Base-by-base conservation (phyloP, 2,888 invertebrate genomes). In the Andrena hattorfiana region DNA sequence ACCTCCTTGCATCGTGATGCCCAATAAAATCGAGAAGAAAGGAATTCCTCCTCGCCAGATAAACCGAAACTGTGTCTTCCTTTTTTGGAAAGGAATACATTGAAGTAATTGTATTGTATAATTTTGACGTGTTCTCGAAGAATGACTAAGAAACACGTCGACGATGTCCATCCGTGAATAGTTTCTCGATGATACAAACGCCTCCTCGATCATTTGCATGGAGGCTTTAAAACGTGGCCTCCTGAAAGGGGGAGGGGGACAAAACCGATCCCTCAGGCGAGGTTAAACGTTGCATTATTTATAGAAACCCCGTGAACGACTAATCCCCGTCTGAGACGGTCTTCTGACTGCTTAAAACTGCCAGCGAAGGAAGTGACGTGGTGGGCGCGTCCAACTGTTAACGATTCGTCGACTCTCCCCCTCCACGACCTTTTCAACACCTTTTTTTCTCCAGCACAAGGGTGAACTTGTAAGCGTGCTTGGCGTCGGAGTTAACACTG, bases 311-410 rank as follows among this genome's bases (percentile, higher is more conserved):
- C 84, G 90, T 87, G 87, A 90, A 90, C 90, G 89, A 88, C 90
- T 91, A 91, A 91, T 90, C 92, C 87, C 87, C 83, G 91, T 91
- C 91, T 91, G 88, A 91, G 91, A 91, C 90, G 85, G 89, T 87
- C 87, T 91, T 87, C 90, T 76, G 69, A 73, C 83, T 83, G 79
- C 78, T 81, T 84, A 88, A 87, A 86, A 84, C 79, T 76, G 82
- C 77, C 81, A 76, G 76, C 86, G 64, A 66, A 81, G 85, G 77
- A 87, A 82, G 85, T 88, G 88, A 85, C 87, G 81, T 59, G 81
- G 72, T 73, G 75, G 78, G 77, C 80, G 76, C 85, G 80, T 80
- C 80, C 73, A 85, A 79, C 70, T 81, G 87, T 84, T 78, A 84
- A 86, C 81, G 74, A 78, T 86, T 77, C 75, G 64, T 26, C 77